Evolutionary conservation across 2,888 invertebrate species (phyloP), one percentile per base, ranked within the genome.

Genomic region (Cataglyphis rosenhaueri): DNA sequence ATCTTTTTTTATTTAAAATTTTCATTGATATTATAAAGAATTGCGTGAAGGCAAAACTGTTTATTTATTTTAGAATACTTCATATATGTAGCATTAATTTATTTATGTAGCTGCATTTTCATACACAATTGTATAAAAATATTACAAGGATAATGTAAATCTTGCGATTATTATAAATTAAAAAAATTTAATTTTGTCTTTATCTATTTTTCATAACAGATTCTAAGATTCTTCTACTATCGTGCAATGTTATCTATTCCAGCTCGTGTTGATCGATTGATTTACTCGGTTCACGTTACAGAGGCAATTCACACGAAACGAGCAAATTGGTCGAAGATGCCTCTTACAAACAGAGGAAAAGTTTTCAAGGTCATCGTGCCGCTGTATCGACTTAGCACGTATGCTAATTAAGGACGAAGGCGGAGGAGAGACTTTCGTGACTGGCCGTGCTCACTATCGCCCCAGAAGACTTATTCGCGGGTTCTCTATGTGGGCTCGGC

Each of bases 341-440:
- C 18, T 78, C 73, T 78, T 78, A 57, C 38, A n/a, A 59, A 32
- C n/a, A 59, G 44, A 2, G 73, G 44, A 62, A 81, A 64, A 61
- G 76, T 84, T 82, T 82, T 87, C 76, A 81, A 88, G 82, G 83
- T 74, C 76, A 62, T 62, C 84, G 21, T 74, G 82, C 75, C 25
- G 57, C 65, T 62, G 59, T 65, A 86, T 71, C 84, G 70, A 83
- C 82, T 79, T 70, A 35, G 32, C 78, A 66, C 74, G 75, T 89
- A 90, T 88, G 89, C 81, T 87, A 87, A 90, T 90, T 90, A 85
- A 88, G 83, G 71, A 73, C 78, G 78, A 79, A 71, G 71, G 78
- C 84, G 25, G 64, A 29, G 64, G 18, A 61, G 84, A 84, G 38
- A 86, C 89, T 87, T 89, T 87, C 89, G 89, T 89, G 89, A 89